These are phyloP conservation scores for Bombus waltoni DNA, from an alignment of 1,140 invertebrate genomes.

Conservation along the genomic window DNA sequence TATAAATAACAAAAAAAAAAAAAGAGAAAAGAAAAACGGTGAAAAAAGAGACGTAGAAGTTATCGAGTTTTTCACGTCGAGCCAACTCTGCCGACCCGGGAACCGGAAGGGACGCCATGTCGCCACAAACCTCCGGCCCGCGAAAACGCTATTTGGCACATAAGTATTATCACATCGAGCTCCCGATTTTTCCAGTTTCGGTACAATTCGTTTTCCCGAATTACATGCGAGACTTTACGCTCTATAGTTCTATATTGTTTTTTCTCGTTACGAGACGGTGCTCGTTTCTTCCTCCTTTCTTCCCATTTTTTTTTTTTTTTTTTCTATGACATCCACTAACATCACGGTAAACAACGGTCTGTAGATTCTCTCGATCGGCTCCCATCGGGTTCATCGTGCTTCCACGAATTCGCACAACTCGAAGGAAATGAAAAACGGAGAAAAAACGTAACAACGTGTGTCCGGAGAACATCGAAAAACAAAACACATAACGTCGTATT, in stretches of 20 bases:
- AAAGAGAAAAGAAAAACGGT: conserved; percentile 37
- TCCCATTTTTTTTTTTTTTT: neutral
- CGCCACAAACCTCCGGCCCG: conserved; percentile 53
- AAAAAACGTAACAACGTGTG: conserved; percentile 36
- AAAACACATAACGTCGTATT: conserved; percentile 49
- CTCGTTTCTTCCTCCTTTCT: conserved; percentile 18
- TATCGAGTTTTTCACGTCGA: conserved; percentile 68
- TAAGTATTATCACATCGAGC: conserved; percentile 80
- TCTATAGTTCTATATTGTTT: conserved; percentile 17
- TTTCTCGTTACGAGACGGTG: conserved; percentile 13
- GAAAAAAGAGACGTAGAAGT: conserved; percentile 64
- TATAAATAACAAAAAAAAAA: conserved; percentile 56
- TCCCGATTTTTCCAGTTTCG: conserved; percentile 63
- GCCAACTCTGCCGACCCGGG: conserved; percentile 71
- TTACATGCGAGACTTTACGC: conserved; percentile 5
- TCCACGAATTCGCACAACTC: conserved; percentile 31
- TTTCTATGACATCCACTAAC: neutral
- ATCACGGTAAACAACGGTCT: conserved; percentile 11
- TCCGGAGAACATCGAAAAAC: conserved; percentile 11
- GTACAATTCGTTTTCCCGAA: conserved; percentile 10
- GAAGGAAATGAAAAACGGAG: neutral
- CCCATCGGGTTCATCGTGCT: neutral
- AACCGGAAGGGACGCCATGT: conserved; percentile 51
- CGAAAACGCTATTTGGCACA: conserved; percentile 81
- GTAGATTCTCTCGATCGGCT: neutral